Percentiles rank a stretch among this genome's conserved stretches.
Evolutionary conservation across 1,140 invertebrate species (phyloP).

Genomic region (Diabrotica undecimpunctata): DNA sequence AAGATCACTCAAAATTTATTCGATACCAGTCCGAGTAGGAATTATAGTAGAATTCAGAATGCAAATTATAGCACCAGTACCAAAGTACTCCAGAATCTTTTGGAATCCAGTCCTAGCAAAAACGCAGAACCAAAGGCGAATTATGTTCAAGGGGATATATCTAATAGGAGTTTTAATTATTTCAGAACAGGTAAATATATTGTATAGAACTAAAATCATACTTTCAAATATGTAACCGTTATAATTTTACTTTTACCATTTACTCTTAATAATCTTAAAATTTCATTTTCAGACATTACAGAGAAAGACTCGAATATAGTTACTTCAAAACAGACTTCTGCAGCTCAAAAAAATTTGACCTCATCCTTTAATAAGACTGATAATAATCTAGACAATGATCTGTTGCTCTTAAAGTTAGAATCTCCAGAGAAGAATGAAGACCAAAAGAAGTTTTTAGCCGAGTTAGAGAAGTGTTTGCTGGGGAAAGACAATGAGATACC

Average conservation of each 20-base stretch:
- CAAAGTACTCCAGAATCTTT: background rate
- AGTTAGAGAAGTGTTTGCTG: conserved; percentile 32
- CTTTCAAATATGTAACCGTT: no score
- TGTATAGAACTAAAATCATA: background rate
- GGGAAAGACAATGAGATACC: conserved; percentile 22
- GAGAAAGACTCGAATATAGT: conserved; percentile 23
- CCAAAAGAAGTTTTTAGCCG: conserved; percentile 28
- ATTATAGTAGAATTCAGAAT: background rate
- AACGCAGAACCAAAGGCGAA: background rate
- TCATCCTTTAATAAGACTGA: conserved; percentile 17
- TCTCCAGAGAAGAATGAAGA: conserved; percentile 13
- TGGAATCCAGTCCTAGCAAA: background rate
- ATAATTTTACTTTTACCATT: no score
- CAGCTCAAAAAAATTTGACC: conserved; percentile 29
- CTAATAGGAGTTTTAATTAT: conserved; percentile 31
- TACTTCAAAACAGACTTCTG: conserved; percentile 25
- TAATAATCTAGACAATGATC: conserved; percentile 21
- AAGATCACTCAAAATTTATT: background rate
- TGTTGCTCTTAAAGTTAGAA: conserved; percentile 26
- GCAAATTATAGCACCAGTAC: background rate
- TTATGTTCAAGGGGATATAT: conserved; percentile 32
- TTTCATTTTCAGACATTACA: no score
- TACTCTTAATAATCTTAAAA: no score
- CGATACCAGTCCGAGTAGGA: background rate
- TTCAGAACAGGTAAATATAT: conserved; percentile 10